phyloP scores from a whole-genome alignment of 1,140 invertebrate genomes.

The Scaptomyza hsui region DNA sequence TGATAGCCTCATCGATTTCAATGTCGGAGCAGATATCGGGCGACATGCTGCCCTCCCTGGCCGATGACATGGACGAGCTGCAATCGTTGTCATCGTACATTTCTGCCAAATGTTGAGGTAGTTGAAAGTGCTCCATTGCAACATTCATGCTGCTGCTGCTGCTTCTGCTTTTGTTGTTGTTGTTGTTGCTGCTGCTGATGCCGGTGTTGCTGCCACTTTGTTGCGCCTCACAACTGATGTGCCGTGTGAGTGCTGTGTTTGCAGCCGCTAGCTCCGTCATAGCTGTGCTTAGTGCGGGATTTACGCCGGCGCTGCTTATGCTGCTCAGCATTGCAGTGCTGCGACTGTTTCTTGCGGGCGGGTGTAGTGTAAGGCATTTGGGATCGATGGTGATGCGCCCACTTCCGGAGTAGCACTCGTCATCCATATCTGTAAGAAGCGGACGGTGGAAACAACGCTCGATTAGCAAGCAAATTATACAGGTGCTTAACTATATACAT shows the following conservation, averaged over 20 bases:
- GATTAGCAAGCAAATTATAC: neutral
- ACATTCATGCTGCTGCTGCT: slow-evolving; percentile 18
- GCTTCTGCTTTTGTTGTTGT: slow-evolving; percentile 12
- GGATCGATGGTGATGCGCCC: slow-evolving; percentile 75
- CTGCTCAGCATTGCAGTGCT: slow-evolving; percentile 49
- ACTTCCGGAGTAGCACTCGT: slow-evolving; percentile 90
- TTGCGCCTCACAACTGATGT: slow-evolving; percentile 36
- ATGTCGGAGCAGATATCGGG: slow-evolving; percentile 80
- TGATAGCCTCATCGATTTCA: slow-evolving; percentile 85
- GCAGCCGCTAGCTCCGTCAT: slow-evolving; percentile 37
- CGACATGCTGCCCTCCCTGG: slow-evolving; percentile 74
- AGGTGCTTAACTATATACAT: neutral
- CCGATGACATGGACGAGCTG: slow-evolving; percentile 67
- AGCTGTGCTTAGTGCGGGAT: slow-evolving; percentile 55
- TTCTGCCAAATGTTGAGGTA: slow-evolving; percentile 65
- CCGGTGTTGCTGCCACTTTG: slow-evolving; percentile 26
- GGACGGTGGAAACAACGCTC: neutral
- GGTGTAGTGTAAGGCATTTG: slow-evolving; percentile 71
- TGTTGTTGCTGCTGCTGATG: slow-evolving; percentile 28
- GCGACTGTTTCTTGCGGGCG: slow-evolving; percentile 58
- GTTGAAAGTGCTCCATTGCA: slow-evolving; percentile 63
- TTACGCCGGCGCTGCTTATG: slow-evolving; percentile 44
- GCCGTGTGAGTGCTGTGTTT: slow-evolving; percentile 10
- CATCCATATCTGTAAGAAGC: slow-evolving; percentile 89
- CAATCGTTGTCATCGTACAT: slow-evolving; percentile 73